phyloP scores from a whole-genome alignment of 2,113 vertebrate species.

The Cyprinodon tularosa region DNA sequence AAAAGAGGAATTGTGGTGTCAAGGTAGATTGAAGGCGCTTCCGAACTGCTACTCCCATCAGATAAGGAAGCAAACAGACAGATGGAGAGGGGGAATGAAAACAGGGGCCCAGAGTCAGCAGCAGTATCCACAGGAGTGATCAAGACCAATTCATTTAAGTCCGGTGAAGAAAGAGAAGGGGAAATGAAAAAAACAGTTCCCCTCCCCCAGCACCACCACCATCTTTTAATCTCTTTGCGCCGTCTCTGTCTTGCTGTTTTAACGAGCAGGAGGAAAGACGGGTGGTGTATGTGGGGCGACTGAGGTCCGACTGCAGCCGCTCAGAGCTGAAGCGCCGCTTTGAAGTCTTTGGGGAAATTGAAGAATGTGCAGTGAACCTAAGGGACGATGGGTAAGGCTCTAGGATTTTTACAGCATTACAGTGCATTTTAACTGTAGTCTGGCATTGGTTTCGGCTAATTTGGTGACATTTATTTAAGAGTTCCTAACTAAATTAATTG shows the following conservation, averaged over 20 bases:
- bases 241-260: conserved; percentile 51
- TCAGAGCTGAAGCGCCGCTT: conserved; percentile 95
- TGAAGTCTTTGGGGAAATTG: conserved; percentile 99
- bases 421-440: neutral
- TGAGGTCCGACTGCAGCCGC: conserved; percentile 90
- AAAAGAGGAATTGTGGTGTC: conserved; percentile 64
- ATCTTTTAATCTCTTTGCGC: conserved; percentile 62
- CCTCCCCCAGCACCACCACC: conserved; percentile 14
- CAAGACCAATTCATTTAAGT: conserved; percentile 67
- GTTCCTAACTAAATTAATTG: neutral
- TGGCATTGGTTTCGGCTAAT: neutral
- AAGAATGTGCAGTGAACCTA: conserved; percentile 96
- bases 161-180: conserved; percentile 40
- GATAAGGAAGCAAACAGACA: conserved; percentile 62
- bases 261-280: conserved; percentile 92
- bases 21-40: conserved; percentile 61
- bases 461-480: neutral
- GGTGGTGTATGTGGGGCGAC: conserved; percentile 95
- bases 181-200: conserved; percentile 27
- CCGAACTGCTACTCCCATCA: conserved; percentile 59
- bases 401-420: conserved; percentile 17
- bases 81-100: conserved; percentile 34
- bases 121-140: conserved; percentile 60
- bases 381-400: conserved; percentile 92
- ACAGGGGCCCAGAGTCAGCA: conserved; percentile 27